Percentiles rank a stretch among this genome's conserved stretches.
These are phyloP conservation scores for Corythaeola cristata DNA, from an alignment of 2,113 vertebrate species.

Conservation along the genomic window DNA sequence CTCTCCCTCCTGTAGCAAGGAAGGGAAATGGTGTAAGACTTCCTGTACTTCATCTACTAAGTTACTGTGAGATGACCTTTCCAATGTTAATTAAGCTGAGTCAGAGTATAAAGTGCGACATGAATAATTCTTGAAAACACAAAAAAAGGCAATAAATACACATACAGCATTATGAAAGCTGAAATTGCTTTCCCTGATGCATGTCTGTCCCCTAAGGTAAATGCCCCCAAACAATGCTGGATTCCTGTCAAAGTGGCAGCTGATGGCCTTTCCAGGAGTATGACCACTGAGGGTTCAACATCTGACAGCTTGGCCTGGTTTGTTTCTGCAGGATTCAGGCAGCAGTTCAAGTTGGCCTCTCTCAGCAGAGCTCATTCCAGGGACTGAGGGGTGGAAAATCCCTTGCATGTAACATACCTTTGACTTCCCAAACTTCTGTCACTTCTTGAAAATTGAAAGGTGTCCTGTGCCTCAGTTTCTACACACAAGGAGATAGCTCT, in stretches of 20 bases:
- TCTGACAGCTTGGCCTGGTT: neutral
- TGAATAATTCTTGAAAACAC: neutral
- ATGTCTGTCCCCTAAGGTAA: neutral
- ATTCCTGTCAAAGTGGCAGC: neutral
- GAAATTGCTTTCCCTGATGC: neutral
- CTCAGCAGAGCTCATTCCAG: neutral
- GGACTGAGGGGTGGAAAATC: neutral
- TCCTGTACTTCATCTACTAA: neutral
- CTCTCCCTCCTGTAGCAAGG: neutral
- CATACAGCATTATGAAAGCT: neutral
- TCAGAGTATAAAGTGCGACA: neutral
- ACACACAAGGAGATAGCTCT: neutral
- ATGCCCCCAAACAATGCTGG: neutral
- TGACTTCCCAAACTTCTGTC: neutral
- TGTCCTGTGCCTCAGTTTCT: neutral
- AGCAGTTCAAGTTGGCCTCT: neutral
- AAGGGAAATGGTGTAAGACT: neutral
- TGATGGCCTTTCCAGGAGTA: neutral
- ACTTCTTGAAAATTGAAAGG: neutral
- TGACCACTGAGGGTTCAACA: neutral
- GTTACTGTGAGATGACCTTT: neutral
- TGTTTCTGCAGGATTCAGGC: neutral
- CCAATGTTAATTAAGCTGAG: neutral
- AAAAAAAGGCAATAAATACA: neutral
- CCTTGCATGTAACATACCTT: neutral